Evolutionary conservation across 2,888 invertebrate species (phyloP).

Genomic region (Heliconius charithonia): DNA sequence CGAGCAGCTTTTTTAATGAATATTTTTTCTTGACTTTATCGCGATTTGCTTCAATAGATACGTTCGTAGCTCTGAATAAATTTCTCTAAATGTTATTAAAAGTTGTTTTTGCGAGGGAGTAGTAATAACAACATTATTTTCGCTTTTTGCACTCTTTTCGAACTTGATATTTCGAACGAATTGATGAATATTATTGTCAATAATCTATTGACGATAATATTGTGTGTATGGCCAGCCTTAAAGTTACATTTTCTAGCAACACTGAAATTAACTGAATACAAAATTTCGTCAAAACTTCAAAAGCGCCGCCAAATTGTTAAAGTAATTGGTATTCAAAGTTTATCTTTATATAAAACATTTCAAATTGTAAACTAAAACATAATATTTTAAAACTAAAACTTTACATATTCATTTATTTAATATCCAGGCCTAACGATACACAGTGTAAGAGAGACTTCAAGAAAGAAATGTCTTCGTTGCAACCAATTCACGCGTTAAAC

Average conservation of each 20-base stretch:
- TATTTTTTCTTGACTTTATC: too few relatives aligned
- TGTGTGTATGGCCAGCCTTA: too few relatives aligned
- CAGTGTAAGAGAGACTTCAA: not conserved
- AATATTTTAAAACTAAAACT: not conserved
- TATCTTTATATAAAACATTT: not conserved
- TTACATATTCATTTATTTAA: not conserved
- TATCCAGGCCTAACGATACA: not conserved
- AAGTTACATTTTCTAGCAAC: not conserved
- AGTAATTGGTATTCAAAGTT: not conserved
- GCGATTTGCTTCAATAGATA: too few relatives aligned
- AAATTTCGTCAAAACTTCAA: not conserved
- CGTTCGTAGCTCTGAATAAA: too few relatives aligned
- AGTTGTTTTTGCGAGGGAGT: too few relatives aligned
- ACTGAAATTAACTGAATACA: not conserved
- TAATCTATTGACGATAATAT: too few relatives aligned
- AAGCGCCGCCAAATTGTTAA: not conserved
- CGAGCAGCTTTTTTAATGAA: too few relatives aligned
- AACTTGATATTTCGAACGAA: too few relatives aligned
- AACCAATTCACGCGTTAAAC: conserved; percentile 80
- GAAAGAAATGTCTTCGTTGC: conserved; percentile 69
- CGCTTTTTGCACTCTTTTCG: too few relatives aligned
- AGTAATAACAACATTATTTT: too few relatives aligned
- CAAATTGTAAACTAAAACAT: not conserved
- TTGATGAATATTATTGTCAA: too few relatives aligned
- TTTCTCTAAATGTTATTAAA: too few relatives aligned